Percentiles rank a stretch among this genome's conserved stretches.
phyloP scores from a whole-genome alignment of 2,888 invertebrate species.

The Oegoconia quadripuncta region DNA sequence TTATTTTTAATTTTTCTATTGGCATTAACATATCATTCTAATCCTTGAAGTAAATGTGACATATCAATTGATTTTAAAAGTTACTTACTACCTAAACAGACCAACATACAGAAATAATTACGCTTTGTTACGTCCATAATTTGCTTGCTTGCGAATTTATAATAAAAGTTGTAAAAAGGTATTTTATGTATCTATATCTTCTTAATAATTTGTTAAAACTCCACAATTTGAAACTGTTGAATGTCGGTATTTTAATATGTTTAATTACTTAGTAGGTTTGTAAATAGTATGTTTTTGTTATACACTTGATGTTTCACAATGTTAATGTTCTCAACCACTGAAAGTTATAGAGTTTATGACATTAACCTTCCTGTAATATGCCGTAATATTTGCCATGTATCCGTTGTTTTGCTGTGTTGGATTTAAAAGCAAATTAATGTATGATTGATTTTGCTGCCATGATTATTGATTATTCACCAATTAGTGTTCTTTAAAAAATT shows the following conservation, averaged over 20 bases:
- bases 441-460: slow-evolving; percentile 31
- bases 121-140: slow-evolving; percentile 11
- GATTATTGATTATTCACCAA: slow-evolving; percentile 43
- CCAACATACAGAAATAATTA: too few relatives aligned
- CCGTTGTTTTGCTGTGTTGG: slow-evolving; percentile 14
- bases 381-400: slow-evolving; percentile 8
- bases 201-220: background rate
- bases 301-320: slow-evolving; percentile 68
- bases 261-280: slow-evolving; percentile 24
- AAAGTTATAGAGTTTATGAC: slow-evolving; percentile 36
- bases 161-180: slow-evolving; percentile 9
- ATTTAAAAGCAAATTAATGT: slow-evolving; percentile 5
- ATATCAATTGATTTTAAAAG: slow-evolving; percentile 56
- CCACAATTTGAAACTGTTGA: slow-evolving; percentile 15
- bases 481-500: slow-evolving; percentile 66
- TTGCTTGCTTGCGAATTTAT: slow-evolving; percentile 11
- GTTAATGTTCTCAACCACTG: slow-evolving; percentile 65
- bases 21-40: slow-evolving; percentile 54
- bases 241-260: slow-evolving; percentile 65
- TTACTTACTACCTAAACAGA: too few relatives aligned
- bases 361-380: slow-evolving; percentile 4
- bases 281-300: slow-evolving; percentile 72
- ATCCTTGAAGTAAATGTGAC: slow-evolving; percentile 37
- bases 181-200: too few relatives aligned
- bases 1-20: slow-evolving; percentile 26